Evolutionary conservation across 2,797 vertebrate species (phyloP), one percentile per base, ranked within the genome.

Genomic region (Microcaecilia unicolor): DNA sequence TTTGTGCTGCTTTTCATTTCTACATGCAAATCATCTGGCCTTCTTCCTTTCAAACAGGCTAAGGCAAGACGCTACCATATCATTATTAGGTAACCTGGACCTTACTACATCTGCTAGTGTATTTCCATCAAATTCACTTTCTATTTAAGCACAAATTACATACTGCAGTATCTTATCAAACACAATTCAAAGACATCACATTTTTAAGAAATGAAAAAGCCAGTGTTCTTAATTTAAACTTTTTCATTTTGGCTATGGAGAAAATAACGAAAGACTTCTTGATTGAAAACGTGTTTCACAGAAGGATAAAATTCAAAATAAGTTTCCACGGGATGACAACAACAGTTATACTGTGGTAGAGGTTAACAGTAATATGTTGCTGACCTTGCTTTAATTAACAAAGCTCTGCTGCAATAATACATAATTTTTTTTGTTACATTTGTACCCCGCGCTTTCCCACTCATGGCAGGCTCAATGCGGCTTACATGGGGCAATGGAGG

Each of bases 141-240:
- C n/a, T n/a, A n/a, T n/a, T n/a, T n/a, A n/a, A 37, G 45, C 51
- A 14, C 19, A 37, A 10, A 9, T 26, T 37, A 31, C 28, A 3
- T 9, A 49, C 36, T 12, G 10, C 14, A 41, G 22, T 23, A 34
- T 24, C 11, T 33, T 38, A 15, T 18, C 24, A 36, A 12, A 37
- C 16, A 15, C 14, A 25, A 34, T 6, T 23, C 5, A 33, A 22
- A 31, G 51, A 36, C 18, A 18, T 5, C 12, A 1, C 2, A 6
- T 22, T 11, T 5, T 26, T 34, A 21, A 59, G 25, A 36, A n/a
- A n/a, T n/a, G 23, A 21, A 41, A 54, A 48, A 32, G 55, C 8
- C 41, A 37, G 44, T 12, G 15, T 4, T 14, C 10, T 39, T 27
- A 37, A 10, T 55, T 32, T n/a, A 31, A 44, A 42, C 42, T 41